Percentiles rank a stretch among this genome's conserved stretches.
Conservation (phyloP, 2,113 vertebrate species). For the Alexandromys fortis region DNA sequence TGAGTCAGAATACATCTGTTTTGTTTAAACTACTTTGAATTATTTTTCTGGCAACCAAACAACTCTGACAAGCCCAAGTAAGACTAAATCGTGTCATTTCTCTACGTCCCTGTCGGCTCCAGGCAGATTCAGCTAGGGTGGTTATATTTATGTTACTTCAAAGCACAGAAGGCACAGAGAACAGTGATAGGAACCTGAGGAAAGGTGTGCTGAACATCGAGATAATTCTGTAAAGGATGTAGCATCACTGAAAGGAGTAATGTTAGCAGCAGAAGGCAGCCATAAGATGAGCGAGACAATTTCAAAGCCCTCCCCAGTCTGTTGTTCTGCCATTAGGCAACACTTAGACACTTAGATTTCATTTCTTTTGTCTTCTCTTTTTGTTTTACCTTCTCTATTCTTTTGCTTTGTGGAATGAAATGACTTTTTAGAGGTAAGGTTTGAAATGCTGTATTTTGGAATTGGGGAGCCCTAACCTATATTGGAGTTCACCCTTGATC, state of each 20-base stretch:
- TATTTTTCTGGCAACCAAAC: conserved; percentile 22
- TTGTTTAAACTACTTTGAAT: not conserved
- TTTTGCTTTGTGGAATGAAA: not conserved
- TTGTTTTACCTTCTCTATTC: not conserved
- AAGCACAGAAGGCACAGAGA: not conserved
- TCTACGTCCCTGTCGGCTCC: not conserved
- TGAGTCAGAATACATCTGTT: not conserved
- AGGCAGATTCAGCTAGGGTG: not conserved
- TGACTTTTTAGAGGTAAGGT: not conserved
- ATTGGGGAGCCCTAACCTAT: not conserved
- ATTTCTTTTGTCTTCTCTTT: not conserved
- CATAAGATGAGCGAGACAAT: not conserved
- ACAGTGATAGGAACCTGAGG: not conserved
- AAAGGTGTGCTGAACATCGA: not conserved
- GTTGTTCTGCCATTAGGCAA: too few species aligned
- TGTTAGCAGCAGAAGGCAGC: not conserved
- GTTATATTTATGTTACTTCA: too few species aligned
- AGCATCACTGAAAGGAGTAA: not conserved
- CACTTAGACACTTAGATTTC: not conserved
- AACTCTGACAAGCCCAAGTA: not conserved
- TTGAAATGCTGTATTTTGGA: not conserved
- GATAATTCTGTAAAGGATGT: not conserved
- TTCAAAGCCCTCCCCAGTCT: too few species aligned
- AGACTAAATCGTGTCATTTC: not conserved
- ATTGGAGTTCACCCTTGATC: not conserved